Evolutionary conservation across 2,888 invertebrate species (phyloP), one percentile per base, ranked within the genome.

Genomic region (Allygus modestus): DNA sequence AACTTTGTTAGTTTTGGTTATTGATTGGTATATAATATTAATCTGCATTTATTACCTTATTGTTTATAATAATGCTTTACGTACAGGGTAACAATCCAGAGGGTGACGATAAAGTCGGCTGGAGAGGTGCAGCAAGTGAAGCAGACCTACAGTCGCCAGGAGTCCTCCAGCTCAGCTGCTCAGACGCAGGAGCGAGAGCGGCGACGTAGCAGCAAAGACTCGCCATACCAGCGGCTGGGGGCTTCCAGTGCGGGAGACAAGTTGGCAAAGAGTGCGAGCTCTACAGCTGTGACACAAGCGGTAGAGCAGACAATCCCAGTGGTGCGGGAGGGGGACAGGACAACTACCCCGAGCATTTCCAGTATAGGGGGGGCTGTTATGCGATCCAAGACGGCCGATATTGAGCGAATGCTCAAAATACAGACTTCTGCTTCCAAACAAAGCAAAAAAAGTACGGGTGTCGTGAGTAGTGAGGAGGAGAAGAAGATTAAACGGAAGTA

Each of bases 281-380:
- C 84, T 41, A 85, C 85, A 9, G 85, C 87, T 7, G 86, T 87
- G n/a, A 61, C 61, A 28, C 51, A 71, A 15, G 85, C 86, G 37
- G 84, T 84, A 15, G 82, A 54, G 23, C 65, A 31, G 12, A 71
- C 58, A n/a, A 81, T 84, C n/a, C 86, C 86, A 46, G 82, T 84
- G 12, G 82, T 58, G 23, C 65, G 43, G 75, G 83, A 84, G 41
- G 37, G 46, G 0, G 82, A 85, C 7, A 84, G 84, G n/a, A 58
- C 81, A 37, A 89, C 90, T 83, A 91, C 93, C 28, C 91, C 94
- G 0, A 93, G 93, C 88, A 94, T 94, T 88, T 92, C 93, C 0
- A 94, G 92, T 87, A 94, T 94, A 87, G 94, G 94, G 4, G 94
- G 93, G 79, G 94, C 93, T 28, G 94, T 94, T 28, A 89, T 94